Conservation (phyloP, 2,888 invertebrate species). For the Catonia carolina region DNA sequence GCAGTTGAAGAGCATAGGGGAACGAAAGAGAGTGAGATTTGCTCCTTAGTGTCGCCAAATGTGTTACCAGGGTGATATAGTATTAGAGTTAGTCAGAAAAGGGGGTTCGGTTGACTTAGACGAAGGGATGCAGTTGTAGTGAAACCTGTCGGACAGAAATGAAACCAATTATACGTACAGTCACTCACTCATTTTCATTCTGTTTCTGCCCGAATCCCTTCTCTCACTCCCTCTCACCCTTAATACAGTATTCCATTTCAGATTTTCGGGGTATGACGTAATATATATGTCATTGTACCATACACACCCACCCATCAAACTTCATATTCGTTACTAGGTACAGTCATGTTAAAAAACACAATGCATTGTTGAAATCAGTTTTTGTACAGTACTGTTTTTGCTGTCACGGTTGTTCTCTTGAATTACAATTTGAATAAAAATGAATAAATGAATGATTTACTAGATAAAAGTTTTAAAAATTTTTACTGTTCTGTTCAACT, state of each 20-base stretch:
- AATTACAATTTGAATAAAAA: too few relatives aligned
- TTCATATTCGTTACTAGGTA: background rate
- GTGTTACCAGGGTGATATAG: background rate
- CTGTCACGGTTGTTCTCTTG: too few relatives aligned
- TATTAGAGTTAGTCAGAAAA: background rate
- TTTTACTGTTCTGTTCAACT: too few relatives aligned
- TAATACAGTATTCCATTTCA: slow-evolving; percentile 11
- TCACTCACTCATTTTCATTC: slow-evolving; percentile 1
- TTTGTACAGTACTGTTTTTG: too few relatives aligned
- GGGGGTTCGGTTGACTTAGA: background rate
- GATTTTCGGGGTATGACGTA: slow-evolving; percentile 9
- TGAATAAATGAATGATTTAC: too few relatives aligned
- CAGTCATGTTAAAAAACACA: background rate
- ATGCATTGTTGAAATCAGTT: background rate
- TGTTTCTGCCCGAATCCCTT: slow-evolving; percentile 3
- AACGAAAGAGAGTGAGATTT: background rate
- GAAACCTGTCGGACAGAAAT: slow-evolving; percentile 23
- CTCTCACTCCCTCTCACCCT: slow-evolving; percentile 7
- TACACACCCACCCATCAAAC: background rate
- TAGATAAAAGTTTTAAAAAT: too few relatives aligned
- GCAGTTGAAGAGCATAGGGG: background rate
- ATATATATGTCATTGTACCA: background rate
- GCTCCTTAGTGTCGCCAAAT: too few relatives aligned
- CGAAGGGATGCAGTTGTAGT: background rate
- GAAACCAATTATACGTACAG: slow-evolving; percentile 21